Evolutionary conservation across 2,797 vertebrate genomes (phyloP).

Genomic region (Eulemur albifrons): DNA sequence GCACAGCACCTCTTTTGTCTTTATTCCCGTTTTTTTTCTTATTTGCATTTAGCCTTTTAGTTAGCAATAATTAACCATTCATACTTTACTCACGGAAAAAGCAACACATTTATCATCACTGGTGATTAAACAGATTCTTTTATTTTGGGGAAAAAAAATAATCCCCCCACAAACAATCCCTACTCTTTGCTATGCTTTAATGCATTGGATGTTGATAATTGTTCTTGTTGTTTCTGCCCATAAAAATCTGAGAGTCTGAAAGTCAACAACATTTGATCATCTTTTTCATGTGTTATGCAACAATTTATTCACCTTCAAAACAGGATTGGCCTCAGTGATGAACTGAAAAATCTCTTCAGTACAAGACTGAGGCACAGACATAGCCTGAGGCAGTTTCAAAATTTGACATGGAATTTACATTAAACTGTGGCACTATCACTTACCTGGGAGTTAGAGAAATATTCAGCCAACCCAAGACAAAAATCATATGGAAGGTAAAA

Average conservation of each 20-base stretch:
- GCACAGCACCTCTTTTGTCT: constrained; percentile 26
- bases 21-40: constrained; percentile 8
- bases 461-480: not conserved
- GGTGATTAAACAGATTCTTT: constrained; percentile 7
- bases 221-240: not conserved
- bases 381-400: constrained; percentile 2
- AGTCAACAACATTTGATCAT: not conserved
- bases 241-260: constrained; percentile 10
- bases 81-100: not conserved
- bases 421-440: not conserved
- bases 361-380: not conserved
- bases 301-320: not conserved
- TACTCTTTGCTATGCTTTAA: not conserved
- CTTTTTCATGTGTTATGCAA: not conserved
- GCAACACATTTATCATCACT: not conserved
- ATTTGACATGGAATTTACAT: constrained; percentile 28
- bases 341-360: not conserved
- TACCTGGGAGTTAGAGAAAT: not conserved
- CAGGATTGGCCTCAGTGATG: not conserved
- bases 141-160: not conserved
- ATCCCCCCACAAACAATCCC: not conserved
- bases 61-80: not conserved
- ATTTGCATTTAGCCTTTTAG: constrained; percentile 39
- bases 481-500: not conserved
- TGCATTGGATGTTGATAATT: not conserved